These are phyloP conservation scores for Lagenorhynchus albirostris DNA, from an alignment of 2,113 vertebrate genomes.

Conservation along the genomic window DNA sequence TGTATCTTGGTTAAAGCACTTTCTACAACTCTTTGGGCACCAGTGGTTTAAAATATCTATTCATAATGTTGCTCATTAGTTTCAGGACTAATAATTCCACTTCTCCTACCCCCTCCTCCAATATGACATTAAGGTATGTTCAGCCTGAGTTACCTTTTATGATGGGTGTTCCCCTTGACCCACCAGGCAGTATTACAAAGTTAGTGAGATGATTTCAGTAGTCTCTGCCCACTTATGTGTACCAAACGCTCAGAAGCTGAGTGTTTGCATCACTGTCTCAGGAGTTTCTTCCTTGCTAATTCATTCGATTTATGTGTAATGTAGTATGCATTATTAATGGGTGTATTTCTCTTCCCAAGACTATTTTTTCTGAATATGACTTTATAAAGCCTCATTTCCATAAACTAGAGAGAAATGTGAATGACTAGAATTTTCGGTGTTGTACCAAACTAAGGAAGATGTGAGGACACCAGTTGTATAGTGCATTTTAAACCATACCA, in stretches of 20 bases:
- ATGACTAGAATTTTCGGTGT: not conserved
- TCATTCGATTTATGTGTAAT: not conserved
- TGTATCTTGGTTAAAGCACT: not conserved
- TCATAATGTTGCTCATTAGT: not conserved
- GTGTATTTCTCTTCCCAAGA: not conserved
- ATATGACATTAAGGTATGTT: not conserved
- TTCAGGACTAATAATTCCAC: not conserved
- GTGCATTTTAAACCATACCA: not conserved
- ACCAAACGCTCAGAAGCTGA: not conserved
- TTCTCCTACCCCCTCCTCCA: not conserved
- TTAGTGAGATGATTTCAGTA: not conserved
- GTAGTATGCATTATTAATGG: not conserved
- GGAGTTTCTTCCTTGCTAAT: not conserved
- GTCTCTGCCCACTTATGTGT: not conserved
- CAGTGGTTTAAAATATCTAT: not conserved
- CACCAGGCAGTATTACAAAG: not conserved
- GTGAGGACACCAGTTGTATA: not conserved
- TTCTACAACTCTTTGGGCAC: not conserved
- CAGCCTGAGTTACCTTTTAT: not conserved
- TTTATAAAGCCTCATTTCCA: constrained; percentile 27
- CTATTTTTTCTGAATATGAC: not conserved
- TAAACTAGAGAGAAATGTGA: not conserved
- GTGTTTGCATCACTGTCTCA: not conserved
- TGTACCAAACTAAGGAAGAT: not conserved
- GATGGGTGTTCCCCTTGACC: not conserved